These are phyloP conservation scores for Plebejus anna DNA, from an alignment of 2,888 invertebrate species.

Conservation along the genomic window DNA sequence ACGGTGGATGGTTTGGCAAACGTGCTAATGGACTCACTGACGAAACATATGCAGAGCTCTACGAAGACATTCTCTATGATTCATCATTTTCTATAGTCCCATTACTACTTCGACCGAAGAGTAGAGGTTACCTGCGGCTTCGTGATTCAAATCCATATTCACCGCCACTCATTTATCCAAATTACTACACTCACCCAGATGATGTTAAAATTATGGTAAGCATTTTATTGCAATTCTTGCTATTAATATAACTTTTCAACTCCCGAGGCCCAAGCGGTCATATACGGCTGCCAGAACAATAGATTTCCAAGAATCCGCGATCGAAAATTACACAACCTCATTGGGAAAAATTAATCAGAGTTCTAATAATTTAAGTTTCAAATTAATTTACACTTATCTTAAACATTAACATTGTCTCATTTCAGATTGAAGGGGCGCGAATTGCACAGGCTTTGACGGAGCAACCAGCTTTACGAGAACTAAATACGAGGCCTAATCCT, in stretches of 20 bases:
- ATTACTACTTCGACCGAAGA: constrained; percentile 85
- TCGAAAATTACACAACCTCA: too few relatives aligned
- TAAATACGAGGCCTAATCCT: constrained; percentile 83
- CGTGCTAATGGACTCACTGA: constrained; percentile 83
- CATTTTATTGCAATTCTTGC: not conserved
- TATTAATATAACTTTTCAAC: too few relatives aligned
- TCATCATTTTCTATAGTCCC: constrained; percentile 85
- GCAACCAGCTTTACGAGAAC: constrained; percentile 79
- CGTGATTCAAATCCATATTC: constrained; percentile 84
- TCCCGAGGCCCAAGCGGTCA: too few relatives aligned
- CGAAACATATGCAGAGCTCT: constrained; percentile 83
- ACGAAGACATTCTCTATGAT: constrained; percentile 84
- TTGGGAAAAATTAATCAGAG: too few relatives aligned
- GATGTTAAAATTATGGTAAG: constrained; percentile 87
- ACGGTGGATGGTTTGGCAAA: constrained; percentile 87
- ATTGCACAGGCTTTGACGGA: constrained; percentile 81
- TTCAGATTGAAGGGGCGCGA: constrained; percentile 86
- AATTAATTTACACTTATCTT: not conserved
- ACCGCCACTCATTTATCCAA: constrained; percentile 92
- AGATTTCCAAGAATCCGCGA: too few relatives aligned
- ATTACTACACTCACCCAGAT: constrained; percentile 87
- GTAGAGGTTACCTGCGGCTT: constrained; percentile 84
- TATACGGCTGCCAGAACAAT: too few relatives aligned
- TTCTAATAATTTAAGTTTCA: too few relatives aligned
- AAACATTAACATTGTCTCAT: not conserved